Evolutionary conservation across 2,797 vertebrate species (phyloP), one percentile per base, ranked within the genome.

Genomic region (Sebastes iracundus): DNA sequence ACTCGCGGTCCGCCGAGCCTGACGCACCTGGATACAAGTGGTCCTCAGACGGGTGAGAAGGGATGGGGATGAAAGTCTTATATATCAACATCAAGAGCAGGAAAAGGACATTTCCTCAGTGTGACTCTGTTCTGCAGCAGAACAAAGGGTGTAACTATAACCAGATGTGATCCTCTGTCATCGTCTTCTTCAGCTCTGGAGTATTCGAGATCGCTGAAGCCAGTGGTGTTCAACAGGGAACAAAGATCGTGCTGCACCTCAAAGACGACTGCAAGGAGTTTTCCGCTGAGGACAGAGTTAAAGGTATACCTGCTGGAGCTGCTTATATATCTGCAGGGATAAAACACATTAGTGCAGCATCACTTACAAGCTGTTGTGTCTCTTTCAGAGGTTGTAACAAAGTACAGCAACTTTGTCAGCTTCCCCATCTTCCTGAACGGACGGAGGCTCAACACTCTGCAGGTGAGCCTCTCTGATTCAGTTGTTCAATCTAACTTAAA

Each of bases 341-440:
- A 0, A 53, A 23, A 56, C 32, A 2, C 28, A 7, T 30, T 0
- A 7, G 4, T 20, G 10, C 1, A 2, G 18, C 18, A 7, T 53
- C 35, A 0, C 8, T 33, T 4, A 72, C 27, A 13, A 64, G 1
- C 25, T 62, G 20, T 11, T 64, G 14, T 70, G 2, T 76, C 7
- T 75, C 32, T 92, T 93, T 49, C 94, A 99, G 98, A 98, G 66
- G 97, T 99, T 67, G 96, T 99, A 52, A 98, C 96, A 7, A 99
- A 99, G 89, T 99, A 99, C 93, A 99, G 98, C 94, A 99, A 99
- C 94, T 99, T 99, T 59, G 96, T 99, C 88, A 98, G 97, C 92
- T 99, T 98, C 79, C 97, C 98, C 0, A 94, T 99, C 73, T 99
- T 96, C 88, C 96, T 99, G 74, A 99, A 99, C 0, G 98, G 98